Conservation (phyloP, 2,113 vertebrate species). For the Ia io region DNA sequence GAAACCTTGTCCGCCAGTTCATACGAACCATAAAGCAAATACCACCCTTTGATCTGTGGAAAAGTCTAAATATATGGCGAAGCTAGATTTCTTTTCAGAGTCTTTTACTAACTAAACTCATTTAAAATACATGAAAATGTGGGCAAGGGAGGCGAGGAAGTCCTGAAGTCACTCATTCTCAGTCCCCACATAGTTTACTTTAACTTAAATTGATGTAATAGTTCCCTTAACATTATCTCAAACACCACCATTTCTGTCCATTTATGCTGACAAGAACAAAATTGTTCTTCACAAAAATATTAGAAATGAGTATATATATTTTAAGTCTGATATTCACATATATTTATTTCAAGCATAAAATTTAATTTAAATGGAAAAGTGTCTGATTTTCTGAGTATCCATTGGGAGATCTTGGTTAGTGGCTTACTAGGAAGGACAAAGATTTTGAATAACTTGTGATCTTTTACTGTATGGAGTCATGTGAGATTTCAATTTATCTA, state of each 20-base stretch:
- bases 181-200: background rate
- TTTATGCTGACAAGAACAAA: background rate
- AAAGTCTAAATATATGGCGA: background rate
- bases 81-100: background rate
- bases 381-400: background rate
- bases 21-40: background rate
- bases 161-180: background rate
- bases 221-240: slow-evolving; percentile 25
- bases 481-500: background rate
- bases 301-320: background rate
- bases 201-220: slow-evolving; percentile 9
- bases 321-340: background rate
- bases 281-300: background rate
- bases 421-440: background rate
- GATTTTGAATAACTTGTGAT: background rate
- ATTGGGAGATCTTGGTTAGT: background rate
- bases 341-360: background rate
- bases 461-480: background rate
- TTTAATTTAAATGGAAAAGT: background rate
- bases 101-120: slow-evolving; percentile 5
- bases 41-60: background rate
- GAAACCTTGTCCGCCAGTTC: background rate
- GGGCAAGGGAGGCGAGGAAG: background rate
- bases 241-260: background rate
- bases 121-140: background rate